These are phyloP conservation scores for Lethenteron camtschaticum DNA, from an alignment of 2,113 vertebrate species.

Conservation along the genomic window DNA sequence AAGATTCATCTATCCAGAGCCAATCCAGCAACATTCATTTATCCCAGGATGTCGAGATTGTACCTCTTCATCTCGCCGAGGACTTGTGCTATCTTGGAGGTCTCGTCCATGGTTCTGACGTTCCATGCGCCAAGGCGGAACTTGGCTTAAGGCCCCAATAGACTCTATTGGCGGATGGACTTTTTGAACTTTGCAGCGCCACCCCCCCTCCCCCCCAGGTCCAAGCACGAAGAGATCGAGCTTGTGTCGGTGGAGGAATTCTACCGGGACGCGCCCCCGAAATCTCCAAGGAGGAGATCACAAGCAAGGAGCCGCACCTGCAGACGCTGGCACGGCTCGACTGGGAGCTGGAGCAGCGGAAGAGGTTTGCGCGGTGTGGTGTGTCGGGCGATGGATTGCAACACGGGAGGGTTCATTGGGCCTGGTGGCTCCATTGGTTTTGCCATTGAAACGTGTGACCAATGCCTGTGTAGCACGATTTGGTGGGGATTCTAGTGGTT, in stretches of 20 bases:
- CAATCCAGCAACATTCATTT: background rate
- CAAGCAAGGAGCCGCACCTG: slow-evolving; percentile 60
- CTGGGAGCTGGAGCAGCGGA: slow-evolving; percentile 95
- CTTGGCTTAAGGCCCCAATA: background rate
- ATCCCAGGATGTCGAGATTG: slow-evolving; percentile 2
- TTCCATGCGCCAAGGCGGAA: background rate
- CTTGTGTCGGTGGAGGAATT: slow-evolving; percentile 71
- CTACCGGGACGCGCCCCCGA: slow-evolving; percentile 54
- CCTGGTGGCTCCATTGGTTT: background rate
- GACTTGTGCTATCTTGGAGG: background rate
- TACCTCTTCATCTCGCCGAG: background rate
- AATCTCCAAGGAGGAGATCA: slow-evolving; percentile 53
- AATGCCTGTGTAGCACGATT: background rate
- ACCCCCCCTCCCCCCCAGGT: slow-evolving; percentile 26
- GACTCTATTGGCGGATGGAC: background rate
- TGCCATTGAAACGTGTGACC: background rate
- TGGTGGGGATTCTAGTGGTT: background rate
- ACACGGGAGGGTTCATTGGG: background rate
- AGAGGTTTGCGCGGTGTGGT: slow-evolving; percentile 35
- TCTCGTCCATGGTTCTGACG: background rate
- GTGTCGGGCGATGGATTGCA: no score
- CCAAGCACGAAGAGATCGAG: slow-evolving; percentile 88
- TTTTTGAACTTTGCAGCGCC: background rate
- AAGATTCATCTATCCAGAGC: no score
- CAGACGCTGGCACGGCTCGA: slow-evolving; percentile 82